These are phyloP conservation scores for Podarcis siculus DNA, from an alignment of 2,797 vertebrate genomes.

Conservation along the genomic window DNA sequence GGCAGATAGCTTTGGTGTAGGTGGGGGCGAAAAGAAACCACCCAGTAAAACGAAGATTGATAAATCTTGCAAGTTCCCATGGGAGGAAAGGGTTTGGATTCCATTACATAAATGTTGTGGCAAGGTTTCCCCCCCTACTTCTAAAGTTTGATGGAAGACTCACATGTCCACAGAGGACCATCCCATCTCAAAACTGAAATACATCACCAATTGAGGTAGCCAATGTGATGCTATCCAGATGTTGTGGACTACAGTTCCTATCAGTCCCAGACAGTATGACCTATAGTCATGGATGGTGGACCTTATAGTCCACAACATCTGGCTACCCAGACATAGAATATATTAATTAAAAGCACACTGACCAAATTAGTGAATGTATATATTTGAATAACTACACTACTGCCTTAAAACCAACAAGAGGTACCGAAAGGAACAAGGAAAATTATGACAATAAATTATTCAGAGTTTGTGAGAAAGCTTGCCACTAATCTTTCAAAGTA, in stretches of 20 bases:
- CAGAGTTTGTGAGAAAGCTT: slow-evolving; percentile 21
- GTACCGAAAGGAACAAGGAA: slow-evolving; percentile 14
- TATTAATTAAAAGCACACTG: not conserved
- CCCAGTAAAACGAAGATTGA: not conserved
- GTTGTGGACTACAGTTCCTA: too few species aligned
- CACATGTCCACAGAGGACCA: not conserved
- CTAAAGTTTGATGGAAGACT: not conserved
- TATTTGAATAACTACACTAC: not conserved
- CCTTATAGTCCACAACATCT: too few species aligned
- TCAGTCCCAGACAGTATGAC: too few species aligned
- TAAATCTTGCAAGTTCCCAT: not conserved
- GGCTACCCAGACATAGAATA: not conserved
- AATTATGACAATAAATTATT: slow-evolving; percentile 39
- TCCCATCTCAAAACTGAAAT: not conserved
- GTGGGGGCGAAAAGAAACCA: not conserved
- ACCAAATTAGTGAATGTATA: not conserved
- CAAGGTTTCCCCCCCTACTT: not conserved
- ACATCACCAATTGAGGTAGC: not conserved
- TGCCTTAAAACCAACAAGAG: slow-evolving; percentile 13
- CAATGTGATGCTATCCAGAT: too few species aligned
- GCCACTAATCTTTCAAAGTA: slow-evolving; percentile 14
- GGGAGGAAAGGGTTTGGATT: not conserved
- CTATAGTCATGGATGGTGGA: too few species aligned
- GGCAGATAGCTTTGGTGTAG: not conserved
- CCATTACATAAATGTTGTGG: too few species aligned